Percentiles rank a stretch among this genome's conserved stretches.
phyloP scores from a whole-genome alignment of 2,797 vertebrate genomes.

The Hemibagrus guttatus region DNA sequence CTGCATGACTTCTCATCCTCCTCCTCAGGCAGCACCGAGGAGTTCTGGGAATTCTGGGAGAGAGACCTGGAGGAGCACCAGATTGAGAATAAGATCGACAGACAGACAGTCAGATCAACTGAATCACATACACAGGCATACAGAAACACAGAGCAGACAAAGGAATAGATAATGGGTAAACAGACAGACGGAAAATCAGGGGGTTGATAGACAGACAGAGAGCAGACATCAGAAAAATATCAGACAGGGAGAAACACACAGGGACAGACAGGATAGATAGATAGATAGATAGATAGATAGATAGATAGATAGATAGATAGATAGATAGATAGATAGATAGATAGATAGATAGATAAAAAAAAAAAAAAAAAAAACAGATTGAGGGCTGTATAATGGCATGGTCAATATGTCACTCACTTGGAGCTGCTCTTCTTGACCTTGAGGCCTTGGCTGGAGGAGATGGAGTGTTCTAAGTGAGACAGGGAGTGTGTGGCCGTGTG shows the following conservation, averaged over 20 bases:
- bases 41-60: conserved; percentile 95
- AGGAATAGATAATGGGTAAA: not conserved
- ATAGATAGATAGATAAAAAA: too few species aligned
- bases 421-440: conserved; percentile 89
- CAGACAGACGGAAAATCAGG: not conserved
- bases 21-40: conserved; percentile 89
- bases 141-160: not conserved
- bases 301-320: too few species aligned
- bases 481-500: conserved; percentile 77
- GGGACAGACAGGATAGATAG: too few species aligned
- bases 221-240: too few species aligned
- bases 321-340: too few species aligned
- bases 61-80: conserved; percentile 75
- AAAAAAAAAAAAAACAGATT: not conserved
- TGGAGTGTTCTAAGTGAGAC: conserved; percentile 83
- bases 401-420: conserved; percentile 79
- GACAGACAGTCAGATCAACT: not conserved
- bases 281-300: too few species aligned
- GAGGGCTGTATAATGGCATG: too few species aligned
- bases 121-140: not conserved
- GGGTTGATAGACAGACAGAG: too few species aligned
- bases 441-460: conserved; percentile 80
- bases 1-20: conserved; percentile 91
- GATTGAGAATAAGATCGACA: not conserved
- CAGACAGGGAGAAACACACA: too few species aligned